phyloP scores from a whole-genome alignment of 1,140 invertebrate genomes.

The Diachasmimorpha longicaudata region DNA sequence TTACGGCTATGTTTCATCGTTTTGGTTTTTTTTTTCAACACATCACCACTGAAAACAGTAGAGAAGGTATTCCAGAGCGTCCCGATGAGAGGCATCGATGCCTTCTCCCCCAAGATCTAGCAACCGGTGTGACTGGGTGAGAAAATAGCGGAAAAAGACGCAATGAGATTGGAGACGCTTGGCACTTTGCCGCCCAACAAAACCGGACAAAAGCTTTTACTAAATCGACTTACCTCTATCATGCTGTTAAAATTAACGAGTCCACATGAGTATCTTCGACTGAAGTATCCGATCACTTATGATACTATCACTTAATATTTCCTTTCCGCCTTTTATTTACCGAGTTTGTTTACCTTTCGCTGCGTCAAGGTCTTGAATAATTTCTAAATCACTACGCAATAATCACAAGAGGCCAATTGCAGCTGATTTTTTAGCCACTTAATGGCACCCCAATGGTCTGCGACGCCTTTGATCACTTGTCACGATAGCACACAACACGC shows the following conservation, averaged over 20 bases:
- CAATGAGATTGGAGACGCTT: not conserved
- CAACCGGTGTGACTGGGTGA: slow-evolving; percentile 29
- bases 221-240: not conserved
- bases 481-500: not conserved
- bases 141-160: slow-evolving; percentile 15
- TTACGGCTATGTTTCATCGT: not conserved
- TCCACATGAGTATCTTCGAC: not conserved
- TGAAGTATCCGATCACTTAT: not conserved
- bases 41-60: not conserved
- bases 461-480: too few relatives aligned
- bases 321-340: not conserved
- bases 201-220: not conserved
- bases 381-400: not conserved
- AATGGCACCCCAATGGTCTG: too few relatives aligned
- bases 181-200: not conserved
- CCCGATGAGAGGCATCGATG: slow-evolving; percentile 4
- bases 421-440: too few relatives aligned
- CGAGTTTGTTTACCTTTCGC: not conserved
- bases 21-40: not conserved
- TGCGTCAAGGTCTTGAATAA: not conserved
- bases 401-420: too few relatives aligned
- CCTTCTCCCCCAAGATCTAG: not conserved
- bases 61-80: not conserved
- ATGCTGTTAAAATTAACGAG: not conserved
- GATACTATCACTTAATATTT: not conserved